These are phyloP conservation scores for Popillia japonica DNA, from an alignment of 1,140 invertebrate species.

Conservation along the genomic window DNA sequence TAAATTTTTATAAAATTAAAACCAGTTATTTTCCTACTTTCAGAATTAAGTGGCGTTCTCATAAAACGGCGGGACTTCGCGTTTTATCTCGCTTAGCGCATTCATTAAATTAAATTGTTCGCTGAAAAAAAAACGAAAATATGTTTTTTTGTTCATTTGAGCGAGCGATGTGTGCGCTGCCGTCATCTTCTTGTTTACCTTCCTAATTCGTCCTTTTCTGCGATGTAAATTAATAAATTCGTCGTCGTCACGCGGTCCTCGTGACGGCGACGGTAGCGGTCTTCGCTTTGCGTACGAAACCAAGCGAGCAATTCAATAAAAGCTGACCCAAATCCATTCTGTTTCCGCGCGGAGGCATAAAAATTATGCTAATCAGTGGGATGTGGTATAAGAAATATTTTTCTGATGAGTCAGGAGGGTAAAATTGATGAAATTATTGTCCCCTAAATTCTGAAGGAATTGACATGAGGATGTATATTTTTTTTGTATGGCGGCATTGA, in stretches of 20 bases:
- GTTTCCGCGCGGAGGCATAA: background rate
- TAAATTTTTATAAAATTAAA: constrained; percentile 4
- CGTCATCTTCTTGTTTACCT: background rate
- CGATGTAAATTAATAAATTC: background rate
- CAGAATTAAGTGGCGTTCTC: background rate
- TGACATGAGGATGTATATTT: too few relatives aligned
- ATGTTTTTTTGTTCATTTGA: background rate
- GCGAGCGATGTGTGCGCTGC: background rate
- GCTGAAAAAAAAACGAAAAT: background rate
- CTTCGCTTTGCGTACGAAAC: background rate
- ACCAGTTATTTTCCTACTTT: background rate
- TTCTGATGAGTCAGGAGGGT: too few relatives aligned
- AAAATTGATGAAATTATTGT: too few relatives aligned
- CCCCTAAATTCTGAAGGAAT: too few relatives aligned
- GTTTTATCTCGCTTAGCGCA: background rate
- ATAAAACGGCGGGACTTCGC: background rate
- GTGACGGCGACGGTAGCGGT: background rate
- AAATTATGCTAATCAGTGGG: background rate
- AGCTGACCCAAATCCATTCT: background rate
- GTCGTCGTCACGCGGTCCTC: background rate
- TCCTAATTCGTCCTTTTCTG: background rate
- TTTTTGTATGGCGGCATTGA: too few relatives aligned
- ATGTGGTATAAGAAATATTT: too few relatives aligned
- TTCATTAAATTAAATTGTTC: background rate
- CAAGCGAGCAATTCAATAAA: background rate